phyloP scores from a whole-genome alignment of 2,113 vertebrate species.

The Boleophthalmus pectinirostris region DNA sequence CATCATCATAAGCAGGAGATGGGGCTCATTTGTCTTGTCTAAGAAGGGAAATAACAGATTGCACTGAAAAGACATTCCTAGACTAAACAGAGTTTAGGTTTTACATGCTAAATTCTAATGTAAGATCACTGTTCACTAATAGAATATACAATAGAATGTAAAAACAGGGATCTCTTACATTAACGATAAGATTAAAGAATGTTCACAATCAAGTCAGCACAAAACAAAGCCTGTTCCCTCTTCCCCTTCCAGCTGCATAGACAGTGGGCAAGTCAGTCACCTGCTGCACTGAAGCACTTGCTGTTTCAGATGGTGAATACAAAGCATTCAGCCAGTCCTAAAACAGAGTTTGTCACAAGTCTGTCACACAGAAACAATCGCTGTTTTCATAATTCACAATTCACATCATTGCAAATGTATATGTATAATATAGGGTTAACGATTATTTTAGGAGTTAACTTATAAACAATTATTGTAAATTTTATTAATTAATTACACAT shows the following conservation, averaged over 20 bases:
- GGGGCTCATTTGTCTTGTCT: slow-evolving; percentile 60
- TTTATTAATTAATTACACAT: no score
- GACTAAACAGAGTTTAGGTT: background rate
- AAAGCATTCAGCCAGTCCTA: no score
- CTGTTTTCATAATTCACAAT: no score
- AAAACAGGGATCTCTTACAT: background rate
- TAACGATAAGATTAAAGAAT: background rate
- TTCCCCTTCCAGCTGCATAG: background rate
- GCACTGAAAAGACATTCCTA: slow-evolving; percentile 9
- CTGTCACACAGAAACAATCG: no score
- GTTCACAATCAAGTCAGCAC: background rate
- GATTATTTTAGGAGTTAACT: background rate
- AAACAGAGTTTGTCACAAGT: no score
- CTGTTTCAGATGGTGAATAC: no score
- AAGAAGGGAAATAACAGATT: slow-evolving; percentile 20
- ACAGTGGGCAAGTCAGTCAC: no score
- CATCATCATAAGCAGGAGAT: slow-evolving; percentile 39
- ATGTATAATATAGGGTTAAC: no score
- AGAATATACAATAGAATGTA: background rate
- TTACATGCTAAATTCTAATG: background rate
- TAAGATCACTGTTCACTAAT: background rate
- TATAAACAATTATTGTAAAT: background rate
- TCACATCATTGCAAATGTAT: no score
- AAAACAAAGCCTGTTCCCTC: background rate
- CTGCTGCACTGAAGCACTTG: no score